Evolutionary conservation across 2,113 vertebrate species (phyloP).

Genomic region (Amazona guildingii): DNA sequence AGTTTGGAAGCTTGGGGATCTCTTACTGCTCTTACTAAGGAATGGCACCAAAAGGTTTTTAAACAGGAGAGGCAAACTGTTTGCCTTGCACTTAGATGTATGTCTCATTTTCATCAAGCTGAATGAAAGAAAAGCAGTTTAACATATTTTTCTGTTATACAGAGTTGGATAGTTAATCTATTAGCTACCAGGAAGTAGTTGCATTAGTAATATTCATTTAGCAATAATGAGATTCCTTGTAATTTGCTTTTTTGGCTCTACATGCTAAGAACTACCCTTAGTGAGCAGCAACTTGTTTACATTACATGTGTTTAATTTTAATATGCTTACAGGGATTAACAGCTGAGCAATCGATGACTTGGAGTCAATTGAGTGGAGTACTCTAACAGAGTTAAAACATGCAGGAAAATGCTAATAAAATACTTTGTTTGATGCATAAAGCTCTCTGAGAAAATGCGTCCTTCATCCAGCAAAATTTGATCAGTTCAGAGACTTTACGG

Average conservation of each 20-base stretch:
- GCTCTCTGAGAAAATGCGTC: not conserved
- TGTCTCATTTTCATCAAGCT: not conserved
- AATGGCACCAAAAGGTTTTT: not conserved
- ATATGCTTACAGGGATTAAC: not conserved
- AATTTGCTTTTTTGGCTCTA: not conserved
- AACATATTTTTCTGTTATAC: not conserved
- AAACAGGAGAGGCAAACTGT: not conserved
- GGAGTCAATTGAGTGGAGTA: not conserved
- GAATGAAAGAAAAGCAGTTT: not conserved
- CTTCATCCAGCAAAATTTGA: not conserved
- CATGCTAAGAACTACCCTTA: not conserved
- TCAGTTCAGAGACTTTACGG: not conserved
- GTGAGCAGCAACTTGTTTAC: not conserved
- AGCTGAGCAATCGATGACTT: not conserved
- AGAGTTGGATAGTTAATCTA: not conserved
- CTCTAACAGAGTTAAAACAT: not conserved
- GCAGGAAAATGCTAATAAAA: not conserved
- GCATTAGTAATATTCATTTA: not conserved
- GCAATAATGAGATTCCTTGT: not conserved
- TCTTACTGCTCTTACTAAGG: not conserved
- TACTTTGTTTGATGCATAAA: not conserved
- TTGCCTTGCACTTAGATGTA: not conserved
- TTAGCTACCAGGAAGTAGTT: not conserved
- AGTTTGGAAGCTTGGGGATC: not conserved
- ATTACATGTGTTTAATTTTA: not conserved